Conservation (phyloP, 2,888 invertebrate species). For the Ophion costatus region DNA sequence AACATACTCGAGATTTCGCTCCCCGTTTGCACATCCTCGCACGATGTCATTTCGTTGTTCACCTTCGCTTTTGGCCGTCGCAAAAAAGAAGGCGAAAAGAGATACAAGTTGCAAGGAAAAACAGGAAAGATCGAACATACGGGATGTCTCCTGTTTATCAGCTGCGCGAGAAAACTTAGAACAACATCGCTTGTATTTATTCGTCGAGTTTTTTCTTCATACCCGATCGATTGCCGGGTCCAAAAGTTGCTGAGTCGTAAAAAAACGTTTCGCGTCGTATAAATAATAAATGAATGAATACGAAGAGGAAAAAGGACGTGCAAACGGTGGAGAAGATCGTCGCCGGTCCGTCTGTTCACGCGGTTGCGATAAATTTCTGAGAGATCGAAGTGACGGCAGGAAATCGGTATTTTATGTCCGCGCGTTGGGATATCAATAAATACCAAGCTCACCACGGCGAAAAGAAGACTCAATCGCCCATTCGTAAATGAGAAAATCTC, state of each 20-base stretch:
- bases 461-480: constrained; percentile 56
- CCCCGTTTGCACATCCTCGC: constrained; percentile 42
- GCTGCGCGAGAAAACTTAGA: background rate
- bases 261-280: background rate
- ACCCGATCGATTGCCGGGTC: constrained; percentile 5
- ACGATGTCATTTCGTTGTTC: constrained; percentile 21
- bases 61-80: background rate
- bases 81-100: background rate
- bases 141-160: background rate
- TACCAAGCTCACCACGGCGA: constrained; percentile 1
- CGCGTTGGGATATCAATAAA: constrained; percentile 48
- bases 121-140: background rate
- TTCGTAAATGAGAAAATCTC: constrained; percentile 43
- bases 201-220: background rate
- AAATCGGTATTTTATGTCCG: constrained; percentile 61
- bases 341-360: background rate
- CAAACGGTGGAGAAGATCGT: constrained; percentile 20
- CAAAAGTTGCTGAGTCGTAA: constrained; percentile 16
- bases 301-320: background rate
- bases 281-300: constrained; percentile 16
- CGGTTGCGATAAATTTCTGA: constrained; percentile 36
- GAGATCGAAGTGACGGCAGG: constrained; percentile 31
- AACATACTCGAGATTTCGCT: constrained; percentile 39
- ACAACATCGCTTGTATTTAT: constrained; percentile 2
- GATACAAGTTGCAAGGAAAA: background rate